Evolutionary conservation across 2,797 vertebrate genomes (phyloP), one percentile per base, ranked within the genome.

Genomic region (Chiloscyllium punctatum): DNA sequence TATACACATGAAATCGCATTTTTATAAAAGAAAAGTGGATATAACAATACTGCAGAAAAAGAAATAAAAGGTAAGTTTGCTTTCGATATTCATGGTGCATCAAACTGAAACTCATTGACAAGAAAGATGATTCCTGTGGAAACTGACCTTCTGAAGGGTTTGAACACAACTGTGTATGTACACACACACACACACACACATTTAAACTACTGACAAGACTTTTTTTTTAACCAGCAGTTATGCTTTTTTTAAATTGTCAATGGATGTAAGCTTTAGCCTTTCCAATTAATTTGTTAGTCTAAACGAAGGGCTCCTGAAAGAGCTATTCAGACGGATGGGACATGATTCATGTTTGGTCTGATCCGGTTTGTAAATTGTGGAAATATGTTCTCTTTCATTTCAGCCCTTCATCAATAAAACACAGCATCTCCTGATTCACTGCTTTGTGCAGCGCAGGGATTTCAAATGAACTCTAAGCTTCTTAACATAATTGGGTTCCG

Each of bases 401-500:
- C 68, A 95, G 51, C 4, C 23, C 30, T 95, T 30, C 30, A 51
- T 21, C 48, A 94, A 74, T 95, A 77, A 77, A 27, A 74, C 74
- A 11, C 94, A 95, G 94, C 71, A 25, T 53, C 94, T 95, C 27
- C 30, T 18, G 42, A 77, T 57, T 77, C 94, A 77, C 27, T 77
- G 72, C 71, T 95, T 77, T 74, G 94, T 95, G 94, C 72, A 11
- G 69, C 53, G 53, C 71, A 53, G 94, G 71, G 42, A 77, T 51
- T 77, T 77, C 25, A 95, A 77, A 53, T 74, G 27, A 95, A 53
- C 71, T 77, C 90, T 95, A 95, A 95, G 94, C 94, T 95, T 95
- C 94, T 95, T 95, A 77, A 53, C 11, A 48, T 77, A 95, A 95
- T 95, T 95, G 94, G 94, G 48, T 74, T 77, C 94, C 94, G 72